A percentile compares a stretch with the other conserved stretches of the same genome.
These are phyloP conservation scores for Euspilapteryx auroguttella DNA, from an alignment of 2,888 invertebrate genomes.

Conservation along the genomic window DNA sequence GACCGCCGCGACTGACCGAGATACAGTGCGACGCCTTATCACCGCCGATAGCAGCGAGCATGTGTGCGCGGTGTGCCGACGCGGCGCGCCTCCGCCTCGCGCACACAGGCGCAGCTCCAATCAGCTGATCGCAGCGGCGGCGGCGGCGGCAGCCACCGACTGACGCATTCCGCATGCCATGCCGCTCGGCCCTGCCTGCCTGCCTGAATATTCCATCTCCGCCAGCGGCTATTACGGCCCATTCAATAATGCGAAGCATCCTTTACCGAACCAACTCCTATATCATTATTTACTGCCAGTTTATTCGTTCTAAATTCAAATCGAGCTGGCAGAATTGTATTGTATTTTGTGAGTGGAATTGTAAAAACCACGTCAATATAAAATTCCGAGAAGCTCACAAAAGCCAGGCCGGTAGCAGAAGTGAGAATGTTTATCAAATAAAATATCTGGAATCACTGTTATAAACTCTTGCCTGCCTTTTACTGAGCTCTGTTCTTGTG, in stretches of 20 bases:
- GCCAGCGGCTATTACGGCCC: background rate
- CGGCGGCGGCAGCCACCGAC: slow-evolving; percentile 15
- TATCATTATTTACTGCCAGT: too few species aligned
- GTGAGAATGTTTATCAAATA: too few species aligned
- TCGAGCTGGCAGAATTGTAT: too few species aligned
- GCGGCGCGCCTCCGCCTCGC: slow-evolving; percentile 14
- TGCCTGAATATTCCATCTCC: too few species aligned
- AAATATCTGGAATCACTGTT: slow-evolving; percentile 23
- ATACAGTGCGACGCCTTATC: slow-evolving; percentile 17
- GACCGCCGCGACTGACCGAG: slow-evolving; percentile 10
- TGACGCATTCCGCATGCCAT: slow-evolving; percentile 10
- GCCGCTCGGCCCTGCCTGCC: slow-evolving; percentile 5
- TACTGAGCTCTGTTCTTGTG: too few species aligned
- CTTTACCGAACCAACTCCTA: background rate
- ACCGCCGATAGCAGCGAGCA: background rate
- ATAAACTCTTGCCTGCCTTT: too few species aligned
- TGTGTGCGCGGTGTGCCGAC: slow-evolving; percentile 11
- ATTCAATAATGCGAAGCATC: background rate
- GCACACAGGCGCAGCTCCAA: slow-evolving; percentile 21
- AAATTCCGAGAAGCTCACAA: too few species aligned
- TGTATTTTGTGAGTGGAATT: too few species aligned
- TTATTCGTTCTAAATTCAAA: too few species aligned
- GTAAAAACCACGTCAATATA: too few species aligned
- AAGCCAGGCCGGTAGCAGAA: too few species aligned
- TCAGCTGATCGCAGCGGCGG: slow-evolving; percentile 43